A percentile compares a stretch with the other conserved stretches of the same genome.
These are phyloP conservation scores for Choreutis nemorana DNA, from an alignment of 2,888 invertebrate genomes.

Conservation along the genomic window DNA sequence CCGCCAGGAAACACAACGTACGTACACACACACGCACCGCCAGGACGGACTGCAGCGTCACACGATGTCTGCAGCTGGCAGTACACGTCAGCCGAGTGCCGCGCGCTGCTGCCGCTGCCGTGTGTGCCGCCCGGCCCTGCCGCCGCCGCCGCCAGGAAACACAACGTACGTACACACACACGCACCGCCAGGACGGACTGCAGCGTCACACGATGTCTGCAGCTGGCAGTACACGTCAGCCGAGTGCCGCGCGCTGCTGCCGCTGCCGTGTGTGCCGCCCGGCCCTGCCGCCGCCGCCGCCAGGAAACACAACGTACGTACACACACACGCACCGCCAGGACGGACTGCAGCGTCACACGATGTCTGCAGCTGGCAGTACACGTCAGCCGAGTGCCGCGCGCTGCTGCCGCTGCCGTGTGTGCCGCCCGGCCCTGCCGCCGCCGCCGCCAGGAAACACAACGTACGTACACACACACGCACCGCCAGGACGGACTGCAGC, in stretches of 20 bases:
- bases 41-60: background rate
- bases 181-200: background rate
- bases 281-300: constrained; percentile 61
- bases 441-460: constrained; percentile 44
- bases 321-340: background rate
- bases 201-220: no score
- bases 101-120: constrained; percentile 73
- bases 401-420: constrained; percentile 76
- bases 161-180: background rate
- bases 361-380: no score
- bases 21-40: background rate
- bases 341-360: no score
- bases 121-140: constrained; percentile 70
- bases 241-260: constrained; percentile 83
- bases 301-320: constrained; percentile 69
- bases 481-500: background rate
- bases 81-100: constrained; percentile 83
- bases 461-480: background rate
- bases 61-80: no score
- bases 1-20: constrained; percentile 71
- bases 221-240: no score
- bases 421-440: constrained; percentile 55
- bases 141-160: constrained; percentile 43
- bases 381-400: constrained; percentile 81
- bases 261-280: constrained; percentile 86